Evolutionary conservation across 2,797 vertebrate genomes (phyloP).

Genomic region (Sebastes minor): DNA sequence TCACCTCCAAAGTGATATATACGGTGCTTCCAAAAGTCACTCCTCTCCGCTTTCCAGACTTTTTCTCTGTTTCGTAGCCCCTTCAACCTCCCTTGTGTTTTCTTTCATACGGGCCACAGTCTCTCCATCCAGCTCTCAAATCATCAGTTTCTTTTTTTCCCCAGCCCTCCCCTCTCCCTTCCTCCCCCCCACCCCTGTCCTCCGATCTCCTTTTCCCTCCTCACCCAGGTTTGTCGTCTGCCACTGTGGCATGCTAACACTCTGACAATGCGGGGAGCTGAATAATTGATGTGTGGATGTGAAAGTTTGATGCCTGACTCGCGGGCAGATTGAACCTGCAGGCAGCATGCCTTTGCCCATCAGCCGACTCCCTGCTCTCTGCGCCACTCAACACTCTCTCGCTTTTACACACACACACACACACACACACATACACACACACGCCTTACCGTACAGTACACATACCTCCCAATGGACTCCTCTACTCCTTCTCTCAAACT

Average conservation of each 20-base stretch:
- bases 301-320: slow-evolving; percentile 85
- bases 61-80: neutral
- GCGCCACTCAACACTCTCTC: slow-evolving; percentile 54
- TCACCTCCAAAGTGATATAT: neutral
- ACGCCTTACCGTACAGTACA: slow-evolving; percentile 60
- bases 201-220: slow-evolving; percentile 39
- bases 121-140: slow-evolving; percentile 18
- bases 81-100: neutral
- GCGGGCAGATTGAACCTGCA: slow-evolving; percentile 84
- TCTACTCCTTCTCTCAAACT: slow-evolving; percentile 54
- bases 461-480: slow-evolving; percentile 56
- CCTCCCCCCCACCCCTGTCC: neutral
- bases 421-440: neutral
- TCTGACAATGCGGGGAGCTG: slow-evolving; percentile 71
- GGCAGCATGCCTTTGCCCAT: slow-evolving; percentile 76
- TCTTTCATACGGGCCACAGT: slow-evolving; percentile 1
- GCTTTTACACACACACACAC: slow-evolving; percentile 6
- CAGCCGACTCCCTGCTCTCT: slow-evolving; percentile 71
- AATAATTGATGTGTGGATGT: slow-evolving; percentile 84
- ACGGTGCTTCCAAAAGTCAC: neutral
- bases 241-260: slow-evolving; percentile 73
- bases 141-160: slow-evolving; percentile 19
- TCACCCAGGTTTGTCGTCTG: slow-evolving; percentile 69
- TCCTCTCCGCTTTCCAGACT: neutral
- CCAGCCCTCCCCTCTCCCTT: neutral